Conservation (phyloP, 2,797 vertebrate genomes). For the Spondyliosoma cantharus region DNA sequence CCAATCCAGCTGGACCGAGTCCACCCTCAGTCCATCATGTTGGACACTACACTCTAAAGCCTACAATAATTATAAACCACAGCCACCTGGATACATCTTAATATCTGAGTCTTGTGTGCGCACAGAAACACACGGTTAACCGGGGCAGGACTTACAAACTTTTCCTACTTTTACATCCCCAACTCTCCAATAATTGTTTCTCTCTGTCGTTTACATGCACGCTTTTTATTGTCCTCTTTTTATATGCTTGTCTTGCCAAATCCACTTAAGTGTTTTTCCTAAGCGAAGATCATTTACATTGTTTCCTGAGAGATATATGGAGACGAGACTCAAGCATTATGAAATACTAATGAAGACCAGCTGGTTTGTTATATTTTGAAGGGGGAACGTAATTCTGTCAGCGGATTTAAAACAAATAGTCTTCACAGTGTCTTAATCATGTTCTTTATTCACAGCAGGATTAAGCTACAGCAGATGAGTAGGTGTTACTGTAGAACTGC, state of each 20-base stretch:
- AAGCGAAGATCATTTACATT: conserved; percentile 27
- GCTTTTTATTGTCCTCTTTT: conserved; percentile 39
- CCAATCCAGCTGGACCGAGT: conserved; percentile 58
- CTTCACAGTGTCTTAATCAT: conserved; percentile 28
- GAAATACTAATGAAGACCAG: conserved; percentile 39
- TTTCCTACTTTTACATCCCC: conserved; percentile 34
- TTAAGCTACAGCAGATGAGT: neutral
- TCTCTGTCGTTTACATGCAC: conserved; percentile 27
- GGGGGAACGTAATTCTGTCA: conserved; percentile 6
- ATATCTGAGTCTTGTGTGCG: conserved; percentile 1
- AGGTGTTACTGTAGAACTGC: conserved; percentile 12
- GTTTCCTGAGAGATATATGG: conserved; percentile 26
- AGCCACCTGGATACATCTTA: conserved; percentile 47
- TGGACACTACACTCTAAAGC: conserved; percentile 40
- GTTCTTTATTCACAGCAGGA: conserved; percentile 30
- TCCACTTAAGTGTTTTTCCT: conserved; percentile 33
- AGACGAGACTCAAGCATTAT: conserved; percentile 34
- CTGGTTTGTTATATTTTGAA: conserved; percentile 11
- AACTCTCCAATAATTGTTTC: conserved; percentile 29
- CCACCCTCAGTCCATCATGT: conserved; percentile 43
- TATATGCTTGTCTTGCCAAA: conserved; percentile 33
- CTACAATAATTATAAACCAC: conserved; percentile 56
- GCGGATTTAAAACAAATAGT: conserved; percentile 38
- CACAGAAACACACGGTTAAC: conserved; percentile 14
- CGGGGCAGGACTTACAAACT: conserved; percentile 55